Conservation (phyloP, 2,888 invertebrate species). For the Tridacna gigas region DNA sequence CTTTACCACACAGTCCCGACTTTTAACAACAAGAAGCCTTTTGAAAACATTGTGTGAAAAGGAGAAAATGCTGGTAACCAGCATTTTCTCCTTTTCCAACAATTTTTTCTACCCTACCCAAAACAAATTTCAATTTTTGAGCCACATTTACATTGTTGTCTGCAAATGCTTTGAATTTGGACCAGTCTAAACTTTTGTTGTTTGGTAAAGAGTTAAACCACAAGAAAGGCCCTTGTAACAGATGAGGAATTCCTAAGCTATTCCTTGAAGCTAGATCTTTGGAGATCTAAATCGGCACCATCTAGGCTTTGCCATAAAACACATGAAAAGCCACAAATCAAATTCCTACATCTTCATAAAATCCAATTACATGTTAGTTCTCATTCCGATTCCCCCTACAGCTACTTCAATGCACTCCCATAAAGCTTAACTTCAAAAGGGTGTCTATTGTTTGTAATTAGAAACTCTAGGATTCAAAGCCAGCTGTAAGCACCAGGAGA, state of each 20-base stretch:
- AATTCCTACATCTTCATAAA: constrained; percentile 32
- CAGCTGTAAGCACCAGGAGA: constrained; percentile 4
- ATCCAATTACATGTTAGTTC: constrained; percentile 27
- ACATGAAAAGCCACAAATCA: constrained; percentile 32
- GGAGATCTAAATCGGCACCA: constrained; percentile 7
- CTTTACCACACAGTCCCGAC: too few relatives aligned
- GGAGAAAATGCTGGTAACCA: background rate
- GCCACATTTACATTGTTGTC: too few relatives aligned
- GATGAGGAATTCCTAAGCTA: background rate
- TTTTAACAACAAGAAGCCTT: too few relatives aligned
- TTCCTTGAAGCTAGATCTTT: constrained; percentile 9
- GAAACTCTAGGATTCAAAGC: constrained; percentile 12
- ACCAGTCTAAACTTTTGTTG: too few relatives aligned
- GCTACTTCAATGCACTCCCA: constrained; percentile 22
- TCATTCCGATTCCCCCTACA: constrained; percentile 2
- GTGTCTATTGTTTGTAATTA: constrained; percentile 21
- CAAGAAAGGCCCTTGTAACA: constrained; percentile 1
- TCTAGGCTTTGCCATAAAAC: constrained; percentile 8
- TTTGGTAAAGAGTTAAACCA: background rate
- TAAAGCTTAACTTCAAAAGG: constrained; percentile 23
- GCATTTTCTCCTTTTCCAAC: background rate
- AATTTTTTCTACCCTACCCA: background rate
- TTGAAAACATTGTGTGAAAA: too few relatives aligned
- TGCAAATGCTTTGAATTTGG: too few relatives aligned
- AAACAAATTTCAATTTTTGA: too few relatives aligned